Evolutionary conservation across 1,140 invertebrate genomes (phyloP), one percentile per base, ranked within the genome.

Genomic region (Andricus grossulariae): DNA sequence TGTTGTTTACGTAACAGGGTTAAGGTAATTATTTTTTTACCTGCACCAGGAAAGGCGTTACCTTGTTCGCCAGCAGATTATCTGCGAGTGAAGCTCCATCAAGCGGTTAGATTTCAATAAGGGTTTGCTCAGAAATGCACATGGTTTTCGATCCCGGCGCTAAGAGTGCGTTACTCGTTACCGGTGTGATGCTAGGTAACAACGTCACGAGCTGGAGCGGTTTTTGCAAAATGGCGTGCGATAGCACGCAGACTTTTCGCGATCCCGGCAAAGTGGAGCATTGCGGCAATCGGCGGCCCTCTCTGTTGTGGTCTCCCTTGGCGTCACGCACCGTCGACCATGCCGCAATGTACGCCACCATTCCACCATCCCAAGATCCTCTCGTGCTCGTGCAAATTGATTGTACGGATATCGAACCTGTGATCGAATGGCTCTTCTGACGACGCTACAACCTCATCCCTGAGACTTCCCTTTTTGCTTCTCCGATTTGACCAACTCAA

Each of bases 301-400:
- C 82, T 87, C 76, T 88, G 87, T 88, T 89, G 88, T 84, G 85
- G 87, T 89, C 83, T 82, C 78, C 80, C 81, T 72, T 79, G 78
- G 80, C 84, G 86, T 89, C 86, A 89, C 86, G 88, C 88, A 86
- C 84, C 83, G 85, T 86, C 83, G 86, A 84, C 82, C 85, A 87
- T 82, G 83, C 86, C 83, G 84, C 86, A 86, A 86, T 84, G 81
- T 83, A 80, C 75, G 80, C 78, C 80, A 85, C 82, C 60, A 83
- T 79, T 75, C 73, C 73, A 60, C 74, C 77, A 79, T 77, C 75
- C 55, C 72, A 52, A 81, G 73, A 77, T 77, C 72, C 74, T 51
- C 71, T 76, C 72, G 13, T 71, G 79, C 77, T 81, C 78, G 76
- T 80, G 84, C 83, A 87, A 88, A 88, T 87, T 88, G 87, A 88